phyloP scores from a whole-genome alignment of 2,888 invertebrate species.

The Amblyjoppa fuscipennis region DNA sequence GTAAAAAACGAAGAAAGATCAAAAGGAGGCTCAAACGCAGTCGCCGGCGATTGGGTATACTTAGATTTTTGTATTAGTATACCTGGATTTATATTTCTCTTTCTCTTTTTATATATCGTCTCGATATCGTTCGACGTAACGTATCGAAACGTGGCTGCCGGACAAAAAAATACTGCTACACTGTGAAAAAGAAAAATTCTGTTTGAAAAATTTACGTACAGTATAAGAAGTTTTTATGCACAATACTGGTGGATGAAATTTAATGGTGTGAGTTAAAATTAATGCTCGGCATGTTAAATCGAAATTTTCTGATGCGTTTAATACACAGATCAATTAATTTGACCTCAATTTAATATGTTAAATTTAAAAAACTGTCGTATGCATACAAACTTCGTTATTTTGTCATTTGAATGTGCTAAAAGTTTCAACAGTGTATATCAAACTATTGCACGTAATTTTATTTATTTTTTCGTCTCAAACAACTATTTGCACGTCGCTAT shows the following conservation, averaged over 20 bases:
- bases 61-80: conserved; percentile 74
- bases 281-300: neutral
- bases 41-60: conserved; percentile 83
- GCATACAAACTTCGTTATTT: neutral
- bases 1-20: conserved; percentile 81
- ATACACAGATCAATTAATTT: neutral
- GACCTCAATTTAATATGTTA: neutral
- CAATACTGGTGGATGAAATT: neutral
- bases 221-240: neutral
- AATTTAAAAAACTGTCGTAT: neutral
- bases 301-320: neutral
- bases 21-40: conserved; percentile 82
- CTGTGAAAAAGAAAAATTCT: neutral
- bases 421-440: neutral
- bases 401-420: neutral
- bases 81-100: conserved; percentile 61
- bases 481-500: conserved; percentile 27
- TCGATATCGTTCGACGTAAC: neutral
- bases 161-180: neutral
- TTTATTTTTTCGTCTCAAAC: neutral
- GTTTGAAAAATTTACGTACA: neutral
- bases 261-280: neutral
- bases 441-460: conserved; percentile 25
- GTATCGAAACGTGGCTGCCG: neutral
- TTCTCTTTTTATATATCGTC: neutral